A percentile compares a stretch with the other conserved stretches of the same genome.
phyloP scores from a whole-genome alignment of 2,797 vertebrate species.

The Etheostoma perlongum region DNA sequence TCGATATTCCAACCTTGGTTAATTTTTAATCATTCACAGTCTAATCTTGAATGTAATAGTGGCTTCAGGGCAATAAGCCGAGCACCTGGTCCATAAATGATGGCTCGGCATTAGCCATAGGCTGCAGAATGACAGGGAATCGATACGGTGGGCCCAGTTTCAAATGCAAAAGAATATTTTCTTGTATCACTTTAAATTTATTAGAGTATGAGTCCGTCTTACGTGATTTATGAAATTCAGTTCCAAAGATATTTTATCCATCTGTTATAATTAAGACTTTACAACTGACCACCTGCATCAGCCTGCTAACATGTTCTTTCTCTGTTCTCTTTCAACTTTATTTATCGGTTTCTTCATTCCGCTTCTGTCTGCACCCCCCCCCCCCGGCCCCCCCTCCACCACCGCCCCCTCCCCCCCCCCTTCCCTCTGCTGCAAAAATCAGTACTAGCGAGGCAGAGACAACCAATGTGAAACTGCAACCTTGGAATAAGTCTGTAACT shows the following conservation, averaged over 20 bases:
- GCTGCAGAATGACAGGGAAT: slow-evolving; percentile 72
- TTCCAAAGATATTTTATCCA: slow-evolving; percentile 55
- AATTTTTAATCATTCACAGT: slow-evolving; percentile 80
- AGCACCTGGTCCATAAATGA: slow-evolving; percentile 75
- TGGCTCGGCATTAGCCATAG: slow-evolving; percentile 60
- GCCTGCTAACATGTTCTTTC: slow-evolving; percentile 23
- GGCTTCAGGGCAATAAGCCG: slow-evolving; percentile 65
- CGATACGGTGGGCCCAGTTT: slow-evolving; percentile 51
- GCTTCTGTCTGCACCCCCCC: slow-evolving; percentile 14
- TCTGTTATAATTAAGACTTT: slow-evolving; percentile 52
- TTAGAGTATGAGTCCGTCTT: slow-evolving; percentile 49
- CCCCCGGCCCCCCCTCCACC: background rate
- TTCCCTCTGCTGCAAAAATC: slow-evolving; percentile 26
- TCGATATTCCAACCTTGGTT: slow-evolving; percentile 76
- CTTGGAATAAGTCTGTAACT: slow-evolving; percentile 64
- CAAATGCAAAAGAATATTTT: slow-evolving; percentile 71
- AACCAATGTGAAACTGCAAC: slow-evolving; percentile 49
- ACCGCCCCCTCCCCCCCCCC: slow-evolving; percentile 7
- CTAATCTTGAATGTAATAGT: slow-evolving; percentile 79
- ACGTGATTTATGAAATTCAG: slow-evolving; percentile 65
- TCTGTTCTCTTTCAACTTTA: slow-evolving; percentile 25
- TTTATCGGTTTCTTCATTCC: slow-evolving; percentile 37
- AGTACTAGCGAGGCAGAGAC: slow-evolving; percentile 25
- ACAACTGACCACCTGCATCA: slow-evolving; percentile 38
- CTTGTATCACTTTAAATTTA: slow-evolving; percentile 66